A percentile compares a stretch with the other conserved stretches of the same genome.
phyloP scores from a whole-genome alignment of 2,797 vertebrate species.

The Silurus lanzhouensis region DNA sequence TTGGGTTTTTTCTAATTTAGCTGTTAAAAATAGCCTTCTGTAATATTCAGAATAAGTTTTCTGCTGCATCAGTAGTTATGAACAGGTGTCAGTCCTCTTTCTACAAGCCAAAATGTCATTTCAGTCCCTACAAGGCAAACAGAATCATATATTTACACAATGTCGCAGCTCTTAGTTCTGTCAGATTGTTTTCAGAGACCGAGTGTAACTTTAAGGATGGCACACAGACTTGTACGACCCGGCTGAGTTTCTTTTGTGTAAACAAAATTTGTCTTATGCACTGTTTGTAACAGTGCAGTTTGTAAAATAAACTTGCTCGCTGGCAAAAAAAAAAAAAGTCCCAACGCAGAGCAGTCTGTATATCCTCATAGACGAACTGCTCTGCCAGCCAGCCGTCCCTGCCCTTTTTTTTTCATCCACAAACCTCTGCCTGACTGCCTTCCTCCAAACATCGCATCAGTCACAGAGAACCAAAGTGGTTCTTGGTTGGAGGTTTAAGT shows the following conservation, averaged over 20 bases:
- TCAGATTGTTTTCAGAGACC: conserved; percentile 24
- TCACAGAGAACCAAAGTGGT: conserved; percentile 67
- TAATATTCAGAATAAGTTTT: conserved; percentile 36
- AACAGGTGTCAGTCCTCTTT: conserved; percentile 36
- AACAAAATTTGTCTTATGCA: conserved; percentile 37
- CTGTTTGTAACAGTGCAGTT: conserved; percentile 35
- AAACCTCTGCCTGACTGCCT: conserved; percentile 28
- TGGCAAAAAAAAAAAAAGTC: neutral
- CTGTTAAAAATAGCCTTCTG: conserved; percentile 48
- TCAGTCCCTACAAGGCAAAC: conserved; percentile 26
- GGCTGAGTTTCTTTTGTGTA: conserved; percentile 18
- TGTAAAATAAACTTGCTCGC: conserved; percentile 59
- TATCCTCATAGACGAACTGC: conserved; percentile 43
- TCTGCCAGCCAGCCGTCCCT: conserved; percentile 16
- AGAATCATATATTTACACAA: conserved; percentile 30
- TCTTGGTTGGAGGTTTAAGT: conserved; percentile 74
- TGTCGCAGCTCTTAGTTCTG: conserved; percentile 27
- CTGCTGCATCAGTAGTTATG: conserved; percentile 17
- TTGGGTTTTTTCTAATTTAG: conserved; percentile 24
- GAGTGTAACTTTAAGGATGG: conserved; percentile 29
- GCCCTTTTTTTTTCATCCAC: neutral
- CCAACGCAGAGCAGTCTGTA: conserved; percentile 55
- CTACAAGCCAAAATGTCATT: conserved; percentile 33
- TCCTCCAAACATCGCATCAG: conserved; percentile 69
- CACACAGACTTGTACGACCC: conserved; percentile 15